Percentiles rank a stretch among this genome's conserved stretches.
Conservation (phyloP, 1,140 invertebrate species). For the Atta texana region DNA sequence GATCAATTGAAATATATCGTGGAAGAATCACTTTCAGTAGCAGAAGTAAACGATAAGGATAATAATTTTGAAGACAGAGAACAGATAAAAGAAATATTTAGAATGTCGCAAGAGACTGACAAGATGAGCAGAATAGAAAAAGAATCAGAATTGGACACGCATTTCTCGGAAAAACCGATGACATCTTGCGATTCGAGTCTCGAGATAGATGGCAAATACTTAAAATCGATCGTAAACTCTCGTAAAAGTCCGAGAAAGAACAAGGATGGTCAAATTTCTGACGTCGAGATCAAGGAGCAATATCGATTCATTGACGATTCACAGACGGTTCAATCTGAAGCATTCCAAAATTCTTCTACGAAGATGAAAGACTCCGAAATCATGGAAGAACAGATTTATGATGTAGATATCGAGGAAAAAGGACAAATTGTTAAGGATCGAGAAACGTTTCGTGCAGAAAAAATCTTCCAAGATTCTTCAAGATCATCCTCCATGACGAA, state of each 20-base stretch:
- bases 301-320: constrained; percentile 1
- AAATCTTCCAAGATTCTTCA: constrained; percentile 39
- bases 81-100: neutral
- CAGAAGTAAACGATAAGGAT: neutral
- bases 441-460: neutral
- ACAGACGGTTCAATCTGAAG: constrained; percentile 37
- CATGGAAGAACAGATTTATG: neutral
- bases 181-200: constrained; percentile 65
- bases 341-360: constrained; percentile 37
- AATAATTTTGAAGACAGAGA: neutral
- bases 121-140: neutral
- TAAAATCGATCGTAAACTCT: constrained; percentile 82
- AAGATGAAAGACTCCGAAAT: neutral
- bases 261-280: constrained; percentile 59
- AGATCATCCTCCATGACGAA: constrained; percentile 8
- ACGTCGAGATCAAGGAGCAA: constrained; percentile 30
- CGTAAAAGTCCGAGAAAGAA: constrained; percentile 80
- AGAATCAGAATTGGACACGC: neutral
- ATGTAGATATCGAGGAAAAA: constrained; percentile 4
- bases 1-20: neutral
- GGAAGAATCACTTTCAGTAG: constrained; percentile 4
- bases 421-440: neutral
- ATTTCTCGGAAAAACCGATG: constrained; percentile 2
- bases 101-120: neutral
- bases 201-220: constrained; percentile 84